These are phyloP conservation scores for Rotaria socialis DNA, from an alignment of 2,888 invertebrate species.

Conservation along the genomic window DNA sequence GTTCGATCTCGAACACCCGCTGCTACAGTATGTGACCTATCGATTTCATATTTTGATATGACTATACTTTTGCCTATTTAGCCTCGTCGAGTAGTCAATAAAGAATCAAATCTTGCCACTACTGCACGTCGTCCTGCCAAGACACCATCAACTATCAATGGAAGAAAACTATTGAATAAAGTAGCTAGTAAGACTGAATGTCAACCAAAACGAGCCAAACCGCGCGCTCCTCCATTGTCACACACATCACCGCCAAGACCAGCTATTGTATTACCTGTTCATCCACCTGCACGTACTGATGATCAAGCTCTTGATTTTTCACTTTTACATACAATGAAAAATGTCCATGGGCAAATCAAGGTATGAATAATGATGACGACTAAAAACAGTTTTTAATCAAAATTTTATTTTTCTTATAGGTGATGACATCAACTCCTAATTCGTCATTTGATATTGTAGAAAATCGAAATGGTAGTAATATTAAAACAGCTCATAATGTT, in stretches of 20 bases:
- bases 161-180: neutral
- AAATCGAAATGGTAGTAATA: neutral
- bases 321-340: slow-evolving; percentile 8
- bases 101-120: neutral
- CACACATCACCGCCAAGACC: neutral
- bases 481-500: neutral
- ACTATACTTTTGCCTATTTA: neutral
- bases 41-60: too few species aligned
- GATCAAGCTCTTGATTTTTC: neutral
- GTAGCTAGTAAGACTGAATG: neutral
- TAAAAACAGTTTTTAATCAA: too few species aligned
- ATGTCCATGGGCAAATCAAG: neutral
- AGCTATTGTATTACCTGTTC: neutral
- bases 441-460: neutral
- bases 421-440: slow-evolving; percentile 20
- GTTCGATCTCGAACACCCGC: neutral
- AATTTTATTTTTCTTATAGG: neutral
- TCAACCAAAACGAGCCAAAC: neutral
- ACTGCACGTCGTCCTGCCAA: neutral
- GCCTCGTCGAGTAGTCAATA: neutral
- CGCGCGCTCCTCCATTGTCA: neutral
- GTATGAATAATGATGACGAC: neutral
- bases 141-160: neutral
- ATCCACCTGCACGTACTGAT: neutral
- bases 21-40: neutral